phyloP scores from a whole-genome alignment of 2,113 vertebrate genomes.

The Nycticryphes semicollaris region DNA sequence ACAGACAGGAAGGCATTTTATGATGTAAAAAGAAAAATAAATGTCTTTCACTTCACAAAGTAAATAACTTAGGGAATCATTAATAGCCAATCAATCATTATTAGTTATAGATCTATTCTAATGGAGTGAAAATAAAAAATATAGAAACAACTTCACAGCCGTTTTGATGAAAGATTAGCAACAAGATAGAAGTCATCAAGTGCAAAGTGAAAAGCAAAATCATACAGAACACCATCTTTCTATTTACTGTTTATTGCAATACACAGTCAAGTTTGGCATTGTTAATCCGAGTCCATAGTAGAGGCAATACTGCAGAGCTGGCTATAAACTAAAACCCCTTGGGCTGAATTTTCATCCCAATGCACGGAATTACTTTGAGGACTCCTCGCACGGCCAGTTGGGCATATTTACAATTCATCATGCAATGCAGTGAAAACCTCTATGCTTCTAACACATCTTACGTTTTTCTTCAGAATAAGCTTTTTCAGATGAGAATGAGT shows the following conservation, averaged over 20 bases:
- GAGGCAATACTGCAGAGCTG: neutral
- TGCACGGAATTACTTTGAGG: neutral
- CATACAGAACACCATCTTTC: neutral
- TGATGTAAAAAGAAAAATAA: neutral
- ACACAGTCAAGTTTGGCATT: neutral
- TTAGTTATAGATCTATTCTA: neutral
- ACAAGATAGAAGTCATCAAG: neutral
- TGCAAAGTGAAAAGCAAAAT: neutral
- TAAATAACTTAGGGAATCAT: neutral
- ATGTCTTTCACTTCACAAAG: neutral
- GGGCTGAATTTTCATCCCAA: neutral
- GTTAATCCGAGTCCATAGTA: neutral
- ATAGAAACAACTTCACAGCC: neutral
- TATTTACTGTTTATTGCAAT: neutral
- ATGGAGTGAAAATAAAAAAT: neutral
- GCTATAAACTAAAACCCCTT: neutral
- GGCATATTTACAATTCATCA: neutral
- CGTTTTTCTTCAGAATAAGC: neutral
- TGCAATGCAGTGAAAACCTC: neutral
- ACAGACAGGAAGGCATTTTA: neutral
- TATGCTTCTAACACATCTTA: neutral
- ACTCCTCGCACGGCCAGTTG: neutral
- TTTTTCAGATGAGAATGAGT: neutral
- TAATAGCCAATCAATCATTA: neutral
- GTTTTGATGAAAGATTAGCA: neutral